phyloP scores from a whole-genome alignment of 2,888 invertebrate genomes.

The Cheilosia vernalis region DNA sequence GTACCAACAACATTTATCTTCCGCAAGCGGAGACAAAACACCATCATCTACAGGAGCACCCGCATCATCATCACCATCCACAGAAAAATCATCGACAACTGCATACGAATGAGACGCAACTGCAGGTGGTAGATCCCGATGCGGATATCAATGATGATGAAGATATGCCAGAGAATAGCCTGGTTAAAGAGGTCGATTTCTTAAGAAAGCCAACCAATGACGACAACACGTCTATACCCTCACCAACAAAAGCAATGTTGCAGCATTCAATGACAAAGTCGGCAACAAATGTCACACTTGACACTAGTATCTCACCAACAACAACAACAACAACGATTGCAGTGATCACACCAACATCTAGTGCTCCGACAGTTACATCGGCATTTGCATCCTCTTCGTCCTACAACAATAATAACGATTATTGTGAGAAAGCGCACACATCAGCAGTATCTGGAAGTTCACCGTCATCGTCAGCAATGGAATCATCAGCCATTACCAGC shows the following conservation, averaged over 20 bases:
- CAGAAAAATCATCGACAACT: slow-evolving; percentile 32
- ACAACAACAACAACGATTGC: slow-evolving; percentile 70
- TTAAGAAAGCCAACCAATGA: slow-evolving; percentile 38
- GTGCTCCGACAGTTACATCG: slow-evolving; percentile 43
- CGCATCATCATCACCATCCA: slow-evolving; percentile 56
- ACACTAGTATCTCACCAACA: slow-evolving; percentile 30
- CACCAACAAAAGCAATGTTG: slow-evolving; percentile 19
- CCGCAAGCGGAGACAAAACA: slow-evolving; percentile 40
- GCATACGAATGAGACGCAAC: slow-evolving; percentile 31
- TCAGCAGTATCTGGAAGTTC: slow-evolving; percentile 34
- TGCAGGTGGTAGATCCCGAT: slow-evolving; percentile 30
- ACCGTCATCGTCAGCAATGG: slow-evolving; percentile 31
- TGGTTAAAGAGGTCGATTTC: slow-evolving; percentile 11
- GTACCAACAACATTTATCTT: slow-evolving; percentile 51
- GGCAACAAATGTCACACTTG: slow-evolving; percentile 17
- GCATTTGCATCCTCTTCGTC: slow-evolving; percentile 65
- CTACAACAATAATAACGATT: slow-evolving; percentile 46
- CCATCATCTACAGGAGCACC: slow-evolving; percentile 66
- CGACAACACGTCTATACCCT: slow-evolving; percentile 28
- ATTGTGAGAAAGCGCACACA: slow-evolving; percentile 48
- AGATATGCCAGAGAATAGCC: slow-evolving; percentile 35
- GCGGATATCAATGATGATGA: slow-evolving; percentile 35
- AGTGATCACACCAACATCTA: slow-evolving; percentile 75
- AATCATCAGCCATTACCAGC: slow-evolving; percentile 54
- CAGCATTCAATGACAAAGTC: slow-evolving; percentile 4